phyloP scores from a whole-genome alignment of 23 tunicate genomes.

The Trididemnum nubilum region DNA sequence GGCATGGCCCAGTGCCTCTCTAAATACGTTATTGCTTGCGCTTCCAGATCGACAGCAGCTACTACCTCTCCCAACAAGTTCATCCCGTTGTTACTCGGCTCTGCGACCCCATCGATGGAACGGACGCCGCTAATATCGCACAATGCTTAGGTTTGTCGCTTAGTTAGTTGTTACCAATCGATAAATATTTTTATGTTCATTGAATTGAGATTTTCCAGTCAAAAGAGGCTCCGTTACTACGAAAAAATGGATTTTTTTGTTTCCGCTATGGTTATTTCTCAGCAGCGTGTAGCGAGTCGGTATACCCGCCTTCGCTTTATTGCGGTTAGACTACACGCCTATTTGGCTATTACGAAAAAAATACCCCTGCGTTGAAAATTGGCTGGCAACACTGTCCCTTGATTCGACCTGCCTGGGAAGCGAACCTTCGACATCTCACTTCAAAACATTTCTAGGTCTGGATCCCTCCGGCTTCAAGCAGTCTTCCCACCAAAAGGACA shows the following conservation, averaged over 20 bases:
- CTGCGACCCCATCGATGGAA: constrained; percentile 95
- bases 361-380: neutral
- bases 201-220: too few species aligned
- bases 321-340: neutral
- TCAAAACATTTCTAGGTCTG: constrained; percentile 41
- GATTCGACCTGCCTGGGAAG: neutral
- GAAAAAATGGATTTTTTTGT: neutral
- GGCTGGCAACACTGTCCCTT: neutral
- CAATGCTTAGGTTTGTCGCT: constrained; percentile 73
- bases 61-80: constrained; percentile 89
- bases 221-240: too few species aligned
- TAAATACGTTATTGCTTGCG: too few species aligned
- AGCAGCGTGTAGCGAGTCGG: too few species aligned
- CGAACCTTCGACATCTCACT: neutral
- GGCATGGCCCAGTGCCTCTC: too few species aligned
- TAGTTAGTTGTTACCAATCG: too few species aligned
- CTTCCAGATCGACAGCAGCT: constrained; percentile 65
- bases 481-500: constrained; percentile 42
- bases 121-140: constrained; percentile 84
- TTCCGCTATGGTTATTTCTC: too few species aligned
- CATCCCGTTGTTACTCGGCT: constrained; percentile 90
- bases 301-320: neutral
- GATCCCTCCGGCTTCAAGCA: constrained; percentile 88
- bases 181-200: neutral
- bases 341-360: too few species aligned